Percentiles rank a stretch among this genome's conserved stretches.
These are phyloP conservation scores for Drosophila ambigua DNA, from an alignment of 1,140 invertebrate species.

Conservation along the genomic window DNA sequence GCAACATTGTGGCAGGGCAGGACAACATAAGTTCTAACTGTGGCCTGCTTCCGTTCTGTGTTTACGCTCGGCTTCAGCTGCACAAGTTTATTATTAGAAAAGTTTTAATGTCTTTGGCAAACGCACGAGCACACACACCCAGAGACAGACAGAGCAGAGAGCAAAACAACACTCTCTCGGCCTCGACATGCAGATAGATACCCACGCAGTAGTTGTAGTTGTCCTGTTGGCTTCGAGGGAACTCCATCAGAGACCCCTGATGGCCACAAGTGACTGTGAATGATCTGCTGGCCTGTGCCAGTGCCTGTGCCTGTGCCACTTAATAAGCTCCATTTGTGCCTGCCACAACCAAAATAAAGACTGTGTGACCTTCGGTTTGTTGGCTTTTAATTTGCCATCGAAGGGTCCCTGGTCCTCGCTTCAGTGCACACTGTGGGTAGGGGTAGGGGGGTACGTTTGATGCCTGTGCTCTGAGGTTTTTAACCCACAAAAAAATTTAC, in stretches of 20 bases:
- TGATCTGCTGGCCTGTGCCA: slow-evolving; percentile 32
- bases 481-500: slow-evolving; percentile 32
- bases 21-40: slow-evolving; percentile 28
- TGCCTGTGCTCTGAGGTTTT: slow-evolving; percentile 5
- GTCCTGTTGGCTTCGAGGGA: background rate
- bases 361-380: slow-evolving; percentile 35
- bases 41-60: slow-evolving; percentile 52
- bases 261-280: slow-evolving; percentile 28
- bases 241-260: slow-evolving; percentile 7
- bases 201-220: background rate
- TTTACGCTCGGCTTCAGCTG: slow-evolving; percentile 70
- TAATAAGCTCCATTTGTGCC: slow-evolving; percentile 51
- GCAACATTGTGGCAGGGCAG: slow-evolving; percentile 35
- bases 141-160: background rate
- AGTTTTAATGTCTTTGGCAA: slow-evolving; percentile 73
- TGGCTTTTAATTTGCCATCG: slow-evolving; percentile 53
- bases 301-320: slow-evolving; percentile 22
- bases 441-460: slow-evolving; percentile 7
- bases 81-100: slow-evolving; percentile 78
- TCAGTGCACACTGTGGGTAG: slow-evolving; percentile 7
- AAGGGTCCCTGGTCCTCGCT: slow-evolving; percentile 22
- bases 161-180: background rate
- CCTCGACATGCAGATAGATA: background rate
- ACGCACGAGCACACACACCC: slow-evolving; percentile 47
- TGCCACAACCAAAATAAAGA: slow-evolving; percentile 29